A percentile compares a stretch with the other conserved stretches of the same genome.
Conservation (phyloP, 1,140 invertebrate species). For the Phenacoccus solenopsis region DNA sequence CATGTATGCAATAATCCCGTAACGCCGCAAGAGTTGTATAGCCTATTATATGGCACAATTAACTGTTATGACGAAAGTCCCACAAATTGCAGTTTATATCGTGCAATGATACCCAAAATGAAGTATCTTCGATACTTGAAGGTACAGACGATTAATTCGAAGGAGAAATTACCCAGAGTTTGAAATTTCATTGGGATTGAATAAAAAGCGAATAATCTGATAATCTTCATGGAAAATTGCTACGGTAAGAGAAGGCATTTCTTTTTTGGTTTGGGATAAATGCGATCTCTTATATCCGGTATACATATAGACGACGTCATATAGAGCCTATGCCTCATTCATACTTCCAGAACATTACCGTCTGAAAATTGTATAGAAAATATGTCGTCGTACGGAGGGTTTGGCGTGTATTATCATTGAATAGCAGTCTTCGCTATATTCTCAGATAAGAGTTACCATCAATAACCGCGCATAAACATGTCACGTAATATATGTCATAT, state of each 20-base stretch:
- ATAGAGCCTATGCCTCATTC: neutral
- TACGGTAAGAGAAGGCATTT: no score
- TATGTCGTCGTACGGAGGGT: neutral
- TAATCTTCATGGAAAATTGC: no score
- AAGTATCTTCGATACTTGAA: no score
- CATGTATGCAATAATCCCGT: no score
- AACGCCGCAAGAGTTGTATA: no score
- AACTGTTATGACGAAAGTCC: neutral
- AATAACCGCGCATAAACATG: slow-evolving; percentile 8
- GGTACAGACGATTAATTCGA: no score
- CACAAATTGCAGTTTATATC: neutral
- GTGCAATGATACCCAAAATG: neutral
- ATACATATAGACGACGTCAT: neutral
- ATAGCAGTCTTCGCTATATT: slow-evolving; percentile 8
- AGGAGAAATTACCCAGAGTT: neutral
- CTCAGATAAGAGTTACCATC: slow-evolving; percentile 7
- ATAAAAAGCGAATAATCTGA: neutral
- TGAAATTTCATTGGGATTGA: neutral
- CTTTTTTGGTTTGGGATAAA: neutral
- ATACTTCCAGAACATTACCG: slow-evolving; percentile 11
- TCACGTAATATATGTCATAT: slow-evolving; percentile 11
- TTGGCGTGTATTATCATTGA: slow-evolving; percentile 1
- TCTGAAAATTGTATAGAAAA: slow-evolving; percentile 8
- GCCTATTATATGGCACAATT: no score
- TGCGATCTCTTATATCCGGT: neutral